Evolutionary conservation across 2,888 invertebrate species (phyloP).

Genomic region (Timema podura): DNA sequence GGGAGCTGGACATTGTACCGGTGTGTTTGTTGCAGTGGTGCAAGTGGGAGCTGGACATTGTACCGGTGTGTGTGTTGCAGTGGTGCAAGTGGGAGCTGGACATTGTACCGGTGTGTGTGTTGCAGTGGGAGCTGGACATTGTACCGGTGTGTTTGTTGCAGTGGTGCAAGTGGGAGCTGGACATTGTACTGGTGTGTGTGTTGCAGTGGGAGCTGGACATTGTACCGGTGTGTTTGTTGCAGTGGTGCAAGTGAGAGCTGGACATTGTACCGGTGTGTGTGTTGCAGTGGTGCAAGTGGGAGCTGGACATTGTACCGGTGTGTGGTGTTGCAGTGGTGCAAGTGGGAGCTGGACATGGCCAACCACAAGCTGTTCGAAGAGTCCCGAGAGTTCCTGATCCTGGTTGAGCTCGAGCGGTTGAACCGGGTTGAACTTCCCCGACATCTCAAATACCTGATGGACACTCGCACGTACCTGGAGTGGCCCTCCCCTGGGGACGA

Average conservation of each 20-base stretch:
- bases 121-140: slow-evolving; percentile 24
- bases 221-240: too few species aligned
- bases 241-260: slow-evolving; percentile 25
- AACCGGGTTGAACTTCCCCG: slow-evolving; percentile 29
- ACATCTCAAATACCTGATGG: slow-evolving; percentile 43
- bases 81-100: background rate
- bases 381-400: slow-evolving; percentile 22
- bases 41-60: slow-evolving; percentile 23
- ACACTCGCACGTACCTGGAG: slow-evolving; percentile 35
- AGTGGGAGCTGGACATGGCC: slow-evolving; percentile 24
- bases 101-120: slow-evolving; percentile 20
- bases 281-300: background rate
- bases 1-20: slow-evolving; percentile 24
- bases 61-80: background rate
- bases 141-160: too few species aligned
- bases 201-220: slow-evolving; percentile 25
- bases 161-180: slow-evolving; percentile 26
- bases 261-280: slow-evolving; percentile 16
- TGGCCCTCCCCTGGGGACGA: slow-evolving; percentile 18
- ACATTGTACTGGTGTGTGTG: slow-evolving; percentile 22
- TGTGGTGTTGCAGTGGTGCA: slow-evolving; percentile 22
- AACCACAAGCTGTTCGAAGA: slow-evolving; percentile 28
- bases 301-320: background rate
- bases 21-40: slow-evolving; percentile 22
- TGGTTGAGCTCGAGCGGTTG: slow-evolving; percentile 23